phyloP scores from a whole-genome alignment of 2,113 vertebrate species.

The Mesoclemmys tuberculata region DNA sequence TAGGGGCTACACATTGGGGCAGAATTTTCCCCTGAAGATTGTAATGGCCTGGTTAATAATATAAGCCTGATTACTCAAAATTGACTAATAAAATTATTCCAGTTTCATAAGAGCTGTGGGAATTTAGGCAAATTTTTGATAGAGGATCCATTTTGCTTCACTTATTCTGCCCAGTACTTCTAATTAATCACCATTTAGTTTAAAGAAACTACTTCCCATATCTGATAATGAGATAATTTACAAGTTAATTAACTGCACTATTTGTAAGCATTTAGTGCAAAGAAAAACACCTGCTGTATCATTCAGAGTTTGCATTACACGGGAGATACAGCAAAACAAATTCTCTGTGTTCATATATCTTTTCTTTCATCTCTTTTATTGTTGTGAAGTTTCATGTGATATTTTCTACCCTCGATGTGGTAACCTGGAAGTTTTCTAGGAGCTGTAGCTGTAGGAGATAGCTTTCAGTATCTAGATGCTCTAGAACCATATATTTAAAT shows the following conservation, averaged over 20 bases:
- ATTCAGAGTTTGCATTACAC: not conserved
- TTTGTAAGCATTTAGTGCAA: slow-evolving; percentile 53
- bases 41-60: not conserved
- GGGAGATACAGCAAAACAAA: not conserved
- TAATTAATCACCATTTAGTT: slow-evolving; percentile 69
- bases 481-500: not conserved
- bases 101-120: slow-evolving; percentile 26
- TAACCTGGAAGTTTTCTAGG: not conserved
- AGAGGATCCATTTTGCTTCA: slow-evolving; percentile 43
- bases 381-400: accelerated
- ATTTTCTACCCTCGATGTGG: not conserved
- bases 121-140: not conserved
- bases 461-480: accelerated
- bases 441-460: not conserved
- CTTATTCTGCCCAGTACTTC: slow-evolving; percentile 65
- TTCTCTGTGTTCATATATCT: not conserved
- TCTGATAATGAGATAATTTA: slow-evolving; percentile 70
- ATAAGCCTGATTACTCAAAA: slow-evolving; percentile 15
- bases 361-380: not conserved
- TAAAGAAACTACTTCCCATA: slow-evolving; percentile 67
- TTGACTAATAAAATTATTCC: slow-evolving; percentile 14
- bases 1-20: not conserved
- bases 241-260: slow-evolving; percentile 70
- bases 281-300: slow-evolving; percentile 43
- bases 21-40: not conserved